Evolutionary conservation across 2,888 invertebrate species (phyloP).

Genomic region (Trichogramma evanescens): DNA sequence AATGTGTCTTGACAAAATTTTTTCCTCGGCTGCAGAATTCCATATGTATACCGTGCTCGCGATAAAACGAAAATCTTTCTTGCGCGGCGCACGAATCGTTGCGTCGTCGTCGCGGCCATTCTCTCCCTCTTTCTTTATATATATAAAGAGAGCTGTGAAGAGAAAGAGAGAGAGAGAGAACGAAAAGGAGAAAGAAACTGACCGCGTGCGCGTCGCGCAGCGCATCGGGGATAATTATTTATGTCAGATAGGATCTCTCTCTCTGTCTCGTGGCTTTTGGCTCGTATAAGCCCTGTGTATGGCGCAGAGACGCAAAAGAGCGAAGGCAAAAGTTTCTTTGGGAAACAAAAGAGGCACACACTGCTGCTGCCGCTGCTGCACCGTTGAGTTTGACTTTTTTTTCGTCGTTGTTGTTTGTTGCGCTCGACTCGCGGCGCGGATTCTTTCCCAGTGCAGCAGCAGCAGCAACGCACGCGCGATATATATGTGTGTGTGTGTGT

Average conservation of each 20-base stretch:
- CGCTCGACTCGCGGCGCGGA: too few species aligned
- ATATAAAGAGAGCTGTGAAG: too few species aligned
- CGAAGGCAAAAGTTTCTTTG: constrained; percentile 4
- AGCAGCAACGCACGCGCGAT: too few species aligned
- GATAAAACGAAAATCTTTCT: constrained; percentile 31
- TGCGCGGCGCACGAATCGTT: constrained; percentile 13
- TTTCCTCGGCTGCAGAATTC: constrained; percentile 15
- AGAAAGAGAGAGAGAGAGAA: background rate
- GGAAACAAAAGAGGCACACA: constrained; percentile 39
- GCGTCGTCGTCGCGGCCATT: background rate
- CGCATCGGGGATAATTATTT: constrained; percentile 44
- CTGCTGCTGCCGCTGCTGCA: too few species aligned
- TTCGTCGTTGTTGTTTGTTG: too few species aligned
- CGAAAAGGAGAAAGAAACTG: background rate
- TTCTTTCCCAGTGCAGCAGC: too few species aligned
- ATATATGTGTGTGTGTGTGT: too few species aligned
- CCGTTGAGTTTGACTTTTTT: too few species aligned
- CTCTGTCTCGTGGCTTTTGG: background rate
- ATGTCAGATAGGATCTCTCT: constrained; percentile 45
- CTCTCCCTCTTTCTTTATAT: too few species aligned
- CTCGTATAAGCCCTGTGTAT: too few species aligned
- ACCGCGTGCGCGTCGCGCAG: constrained; percentile 32
- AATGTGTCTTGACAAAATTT: constrained; percentile 19
- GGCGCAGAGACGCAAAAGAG: too few species aligned
- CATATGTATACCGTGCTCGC: background rate